Percentiles rank a stretch among this genome's conserved stretches.
Conservation (phyloP, 2,797 vertebrate species). For the Carduelis carduelis region DNA sequence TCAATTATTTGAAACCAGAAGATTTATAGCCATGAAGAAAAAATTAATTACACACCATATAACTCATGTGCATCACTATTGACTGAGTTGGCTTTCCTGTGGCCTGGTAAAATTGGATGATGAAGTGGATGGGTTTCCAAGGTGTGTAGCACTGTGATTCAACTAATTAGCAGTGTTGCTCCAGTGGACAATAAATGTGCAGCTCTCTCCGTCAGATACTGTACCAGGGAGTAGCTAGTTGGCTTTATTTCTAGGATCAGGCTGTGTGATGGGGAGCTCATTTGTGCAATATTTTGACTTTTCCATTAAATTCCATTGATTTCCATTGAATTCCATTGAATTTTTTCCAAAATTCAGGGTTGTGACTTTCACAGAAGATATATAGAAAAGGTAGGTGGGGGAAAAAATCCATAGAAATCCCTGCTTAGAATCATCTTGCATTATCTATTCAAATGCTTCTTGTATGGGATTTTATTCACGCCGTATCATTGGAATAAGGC, state of each 20-base stretch:
- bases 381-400: rapidly evolving
- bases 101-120: not conserved
- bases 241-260: not conserved
- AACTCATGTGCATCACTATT: not conserved
- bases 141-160: not conserved
- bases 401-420: not conserved
- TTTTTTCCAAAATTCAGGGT: not conserved
- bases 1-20: not conserved
- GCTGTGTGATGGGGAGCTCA: not conserved
- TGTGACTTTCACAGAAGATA: not conserved
- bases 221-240: not conserved
- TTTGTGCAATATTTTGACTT: not conserved
- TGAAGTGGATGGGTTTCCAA: not conserved
- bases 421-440: not conserved
- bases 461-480: not conserved
- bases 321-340: not conserved
- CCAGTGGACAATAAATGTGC: not conserved
- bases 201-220: not conserved
- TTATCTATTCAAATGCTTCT: not conserved
- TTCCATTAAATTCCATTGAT: not conserved
- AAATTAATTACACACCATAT: not conserved
- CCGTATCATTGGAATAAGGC: not conserved
- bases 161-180: not conserved
- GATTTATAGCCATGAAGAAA: not conserved
- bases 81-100: not conserved